phyloP scores from a whole-genome alignment of 1,140 invertebrate genomes.

The Megalonaias nervosa region DNA sequence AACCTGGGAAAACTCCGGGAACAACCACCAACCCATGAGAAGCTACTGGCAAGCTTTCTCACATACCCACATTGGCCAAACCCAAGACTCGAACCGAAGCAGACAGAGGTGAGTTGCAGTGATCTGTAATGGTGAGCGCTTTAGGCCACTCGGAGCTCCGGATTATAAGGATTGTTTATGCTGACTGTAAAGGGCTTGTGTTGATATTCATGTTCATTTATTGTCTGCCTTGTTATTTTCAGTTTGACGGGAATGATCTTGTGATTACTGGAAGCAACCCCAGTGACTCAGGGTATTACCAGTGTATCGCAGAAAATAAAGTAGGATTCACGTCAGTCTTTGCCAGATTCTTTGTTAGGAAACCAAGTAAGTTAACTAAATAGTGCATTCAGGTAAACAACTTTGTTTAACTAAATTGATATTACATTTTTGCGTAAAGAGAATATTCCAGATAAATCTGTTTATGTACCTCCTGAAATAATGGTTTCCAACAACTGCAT shows the following conservation, averaged over 20 bases:
- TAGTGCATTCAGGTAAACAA: no score
- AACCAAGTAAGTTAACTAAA: constrained; percentile 1
- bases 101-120: background rate
- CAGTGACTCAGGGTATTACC: constrained; percentile 18
- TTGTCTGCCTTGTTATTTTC: background rate
- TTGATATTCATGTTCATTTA: background rate
- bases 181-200: background rate
- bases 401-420: no score
- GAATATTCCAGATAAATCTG: no score
- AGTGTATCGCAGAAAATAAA: constrained; percentile 29
- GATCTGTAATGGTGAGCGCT: background rate
- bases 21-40: no score
- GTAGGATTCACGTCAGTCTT: constrained; percentile 11
- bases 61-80: no score
- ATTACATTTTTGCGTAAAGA: no score
- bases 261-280: constrained; percentile 1
- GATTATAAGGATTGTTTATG: background rate
- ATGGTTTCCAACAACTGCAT: no score
- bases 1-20: no score
- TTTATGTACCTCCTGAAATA: no score
- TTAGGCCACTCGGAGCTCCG: background rate
- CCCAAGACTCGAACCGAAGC: background rate
- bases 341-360: constrained; percentile 2
- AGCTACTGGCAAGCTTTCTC: no score
- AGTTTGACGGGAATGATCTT: background rate